These are phyloP conservation scores for Clamator glandarius DNA, from an alignment of 2,797 vertebrate species.

Conservation along the genomic window DNA sequence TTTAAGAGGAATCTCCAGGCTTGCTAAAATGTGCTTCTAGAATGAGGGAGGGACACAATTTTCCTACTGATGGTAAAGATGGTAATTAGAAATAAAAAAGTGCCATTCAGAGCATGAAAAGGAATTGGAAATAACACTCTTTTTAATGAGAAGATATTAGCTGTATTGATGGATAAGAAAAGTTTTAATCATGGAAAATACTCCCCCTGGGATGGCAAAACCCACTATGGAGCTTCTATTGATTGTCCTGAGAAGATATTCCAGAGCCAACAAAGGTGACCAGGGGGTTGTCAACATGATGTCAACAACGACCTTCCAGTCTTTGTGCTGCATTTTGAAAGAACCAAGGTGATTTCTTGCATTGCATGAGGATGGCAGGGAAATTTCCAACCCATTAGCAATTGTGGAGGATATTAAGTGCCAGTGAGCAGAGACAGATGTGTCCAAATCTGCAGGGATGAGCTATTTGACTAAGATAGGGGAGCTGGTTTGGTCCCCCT, in stretches of 20 bases:
- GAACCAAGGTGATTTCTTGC: background rate
- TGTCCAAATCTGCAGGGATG: background rate
- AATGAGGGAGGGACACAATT: background rate
- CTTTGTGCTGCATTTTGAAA: background rate
- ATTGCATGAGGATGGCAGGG: fast-evolving
- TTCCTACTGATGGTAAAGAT: background rate
- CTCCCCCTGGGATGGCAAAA: background rate
- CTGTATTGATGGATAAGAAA: background rate
- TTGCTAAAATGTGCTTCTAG: background rate
- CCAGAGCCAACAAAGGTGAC: background rate
- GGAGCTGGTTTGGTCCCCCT: background rate
- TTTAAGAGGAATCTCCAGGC: background rate
- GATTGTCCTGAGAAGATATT: background rate
- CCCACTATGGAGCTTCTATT: background rate
- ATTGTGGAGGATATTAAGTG: background rate
- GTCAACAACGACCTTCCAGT: background rate
- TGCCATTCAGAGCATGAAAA: background rate
- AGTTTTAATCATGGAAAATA: background rate
- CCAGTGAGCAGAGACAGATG: fast-evolving
- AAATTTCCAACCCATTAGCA: background rate
- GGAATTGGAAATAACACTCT: background rate
- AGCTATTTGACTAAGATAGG: background rate
- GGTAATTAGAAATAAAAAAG: background rate
- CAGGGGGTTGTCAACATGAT: background rate
- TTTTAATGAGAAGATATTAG: background rate